Base-by-base conservation (phyloP, 2,888 invertebrate genomes). In the Monoplex corrugatus region DNA sequence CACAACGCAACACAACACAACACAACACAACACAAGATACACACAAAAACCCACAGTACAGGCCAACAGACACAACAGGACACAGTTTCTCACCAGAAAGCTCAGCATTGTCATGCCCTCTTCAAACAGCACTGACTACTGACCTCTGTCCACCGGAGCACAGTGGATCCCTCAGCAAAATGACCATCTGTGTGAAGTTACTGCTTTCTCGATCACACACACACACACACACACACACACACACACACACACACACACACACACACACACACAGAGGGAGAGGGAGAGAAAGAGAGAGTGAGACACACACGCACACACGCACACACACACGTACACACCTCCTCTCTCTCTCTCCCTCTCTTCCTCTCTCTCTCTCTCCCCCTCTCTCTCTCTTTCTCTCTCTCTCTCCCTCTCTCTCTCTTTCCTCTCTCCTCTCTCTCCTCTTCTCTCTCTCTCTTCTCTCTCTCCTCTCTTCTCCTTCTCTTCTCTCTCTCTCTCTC, bases 201-300 rank as follows among this genome's bases (percentile, higher is more conserved):
- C 50, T 19, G 13, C 50, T 19, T 50, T 50, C 50, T 50, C 23
- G 13, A 50, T 23, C 0, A 50, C 50, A 1, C 63, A 3, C 35
- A 35, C 35, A 2, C 35, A 35, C 35, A 8, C 72, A 35, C 72
- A 35, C 35, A 35, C 72, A 72, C 72, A 72, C 72, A 72, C 72
- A 72, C 72, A 72, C 72, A 72, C 72, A 72, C 72, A 72, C 72
- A 72, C 38, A 72, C 72, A 72, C 72, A 72, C 72, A 72, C 72
- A 72, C 72, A 72, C 72, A 35, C 72, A 72, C 35, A 72, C 72
- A 72, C 23, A 72, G 1, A n/a, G n/a, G n/a, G n/a, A n/a, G n/a
- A n/a, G n/a, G n/a, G n/a, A n/a, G n/a, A n/a, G n/a, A n/a, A n/a
- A n/a, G n/a, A n/a, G n/a, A n/a, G n/a, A n/a, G n/a, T n/a, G n/a